Evolutionary conservation across 2,113 vertebrate genomes (phyloP), one percentile per base, ranked within the genome.

Genomic region (Tricholaema leucomelas): DNA sequence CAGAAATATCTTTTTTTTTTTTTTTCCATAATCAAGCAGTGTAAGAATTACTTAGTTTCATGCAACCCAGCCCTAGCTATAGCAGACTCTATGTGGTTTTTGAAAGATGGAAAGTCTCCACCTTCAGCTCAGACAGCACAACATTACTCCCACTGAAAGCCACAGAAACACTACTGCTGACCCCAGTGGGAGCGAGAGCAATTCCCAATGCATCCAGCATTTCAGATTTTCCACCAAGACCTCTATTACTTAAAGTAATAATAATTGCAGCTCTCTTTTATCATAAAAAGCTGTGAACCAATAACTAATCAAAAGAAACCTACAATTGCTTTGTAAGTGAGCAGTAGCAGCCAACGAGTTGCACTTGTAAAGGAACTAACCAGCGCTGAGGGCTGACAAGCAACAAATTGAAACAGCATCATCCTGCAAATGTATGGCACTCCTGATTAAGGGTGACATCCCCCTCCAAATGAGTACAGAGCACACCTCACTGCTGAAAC

Each of bases 111-210:
- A 52, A 81, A 85, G 54, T 60, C 61, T 88, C 81, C 35, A n/a
- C 48, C 65, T 80, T 90, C 70, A 85, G n/a, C 77, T 91, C 70
- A 88, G n/a, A 38, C 28, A 42, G 76, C 17, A 6, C 58, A 91
- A 81, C 0, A 0, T 75, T 94, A 83, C 88, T 88, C 74, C 86
- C 86, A 85, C 92, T 81, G 55, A 88, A 88, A 95, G 86, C 86
- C 92, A 95, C 88, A 94, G 77, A 88, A 95, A 91, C 90, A 73
- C 81, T 88, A 18, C 67, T 66, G 71, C 81, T 93, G 92, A 88
- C 81, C 91, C 85, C 86, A 72, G 93, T 72, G 81, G 81, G 88
- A 90, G 61, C 38, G 64, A 66, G 10, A 75, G 50, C 42, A 69
- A 33, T 11, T 69, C 48, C 58, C 90, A 94, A 75, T 0, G 5